Base-by-base conservation (phyloP, 2,888 invertebrate genomes). In the Tetragonisca angustula region DNA sequence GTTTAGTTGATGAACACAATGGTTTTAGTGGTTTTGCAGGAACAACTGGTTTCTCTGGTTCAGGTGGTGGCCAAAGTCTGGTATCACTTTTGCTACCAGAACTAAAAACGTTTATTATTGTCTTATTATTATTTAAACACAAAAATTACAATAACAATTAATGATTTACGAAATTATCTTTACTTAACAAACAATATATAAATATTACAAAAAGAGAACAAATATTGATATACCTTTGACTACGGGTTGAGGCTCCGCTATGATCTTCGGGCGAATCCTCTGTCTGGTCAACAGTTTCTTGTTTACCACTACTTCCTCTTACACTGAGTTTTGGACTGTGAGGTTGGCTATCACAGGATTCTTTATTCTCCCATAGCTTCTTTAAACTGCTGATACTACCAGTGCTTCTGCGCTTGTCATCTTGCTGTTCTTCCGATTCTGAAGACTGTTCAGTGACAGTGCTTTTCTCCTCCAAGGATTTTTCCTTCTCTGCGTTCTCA, bases 301-400 rank as follows among this genome's bases (percentile, higher is more conserved):
- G 90, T 75, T 93, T 92, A 54, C 85, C 71, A 81, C 85, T 86
- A 49, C 85, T 81, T 64, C 91, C 88, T 36, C 89, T 84, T 5
- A 88, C 87, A 27, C 93, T 90, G 89, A 97, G 94, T 93, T 97
- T 97, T 0, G 97, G 97, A 91, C 97, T 97, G 65, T 96, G 94
- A 81, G 96, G 96, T 70, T 96, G 95, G 86, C 95, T 95, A 50
- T 95, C 94, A 56, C 89, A 89, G 13, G 93, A 91, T 93, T 97
- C 97, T 93, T 97, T 97, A 88, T 97, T 97, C 95, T 98, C 98
- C 98, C 98, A 98, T 86, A 98, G 95, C 94, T 98, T 98, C 94
- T 98, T 98, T 91, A 98, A 95, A 94, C 98, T 98, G 94, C 97
- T 98, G 92, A 98, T 98, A 95, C 98, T 98, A 85, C 98, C 98